phyloP scores from a whole-genome alignment of 2,888 invertebrate genomes.

The Ctena decussata region DNA sequence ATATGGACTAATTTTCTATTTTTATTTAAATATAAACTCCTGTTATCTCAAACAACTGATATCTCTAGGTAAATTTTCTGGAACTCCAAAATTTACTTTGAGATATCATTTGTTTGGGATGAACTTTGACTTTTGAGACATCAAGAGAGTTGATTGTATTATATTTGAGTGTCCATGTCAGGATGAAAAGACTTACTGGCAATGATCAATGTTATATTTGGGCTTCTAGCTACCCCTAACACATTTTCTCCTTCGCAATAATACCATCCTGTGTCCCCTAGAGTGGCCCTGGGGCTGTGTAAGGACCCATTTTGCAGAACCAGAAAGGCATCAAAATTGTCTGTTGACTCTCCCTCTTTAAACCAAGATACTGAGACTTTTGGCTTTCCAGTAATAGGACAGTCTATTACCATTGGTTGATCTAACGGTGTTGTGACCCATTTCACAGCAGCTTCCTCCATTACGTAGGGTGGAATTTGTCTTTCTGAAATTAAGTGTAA shows the following conservation, averaged over 20 bases:
- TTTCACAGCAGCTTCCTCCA: constrained; percentile 50
- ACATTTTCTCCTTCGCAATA: constrained; percentile 77
- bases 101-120: too few relatives aligned
- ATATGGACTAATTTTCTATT: too few relatives aligned
- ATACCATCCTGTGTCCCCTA: constrained; percentile 74
- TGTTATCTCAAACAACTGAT: too few relatives aligned
- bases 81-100: too few relatives aligned
- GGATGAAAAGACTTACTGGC: constrained; percentile 79
- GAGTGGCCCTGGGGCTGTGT: constrained; percentile 54
- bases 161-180: too few relatives aligned
- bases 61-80: too few relatives aligned
- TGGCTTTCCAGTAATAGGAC: constrained; percentile 78
- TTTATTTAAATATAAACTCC: too few relatives aligned
- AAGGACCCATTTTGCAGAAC: constrained; percentile 75
- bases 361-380: constrained; percentile 75
- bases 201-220: constrained; percentile 69
- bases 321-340: constrained; percentile 49
- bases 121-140: too few relatives aligned
- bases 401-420: constrained; percentile 70
- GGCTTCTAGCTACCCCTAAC: constrained; percentile 68
- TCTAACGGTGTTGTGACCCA: constrained; percentile 66
- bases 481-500: constrained; percentile 59
- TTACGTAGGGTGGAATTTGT: constrained; percentile 63
- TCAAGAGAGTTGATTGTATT: too few relatives aligned
- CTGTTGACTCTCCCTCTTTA: constrained; percentile 58